phyloP scores from a whole-genome alignment of 2,113 vertebrate genomes.

The Lepidothrix coronata region DNA sequence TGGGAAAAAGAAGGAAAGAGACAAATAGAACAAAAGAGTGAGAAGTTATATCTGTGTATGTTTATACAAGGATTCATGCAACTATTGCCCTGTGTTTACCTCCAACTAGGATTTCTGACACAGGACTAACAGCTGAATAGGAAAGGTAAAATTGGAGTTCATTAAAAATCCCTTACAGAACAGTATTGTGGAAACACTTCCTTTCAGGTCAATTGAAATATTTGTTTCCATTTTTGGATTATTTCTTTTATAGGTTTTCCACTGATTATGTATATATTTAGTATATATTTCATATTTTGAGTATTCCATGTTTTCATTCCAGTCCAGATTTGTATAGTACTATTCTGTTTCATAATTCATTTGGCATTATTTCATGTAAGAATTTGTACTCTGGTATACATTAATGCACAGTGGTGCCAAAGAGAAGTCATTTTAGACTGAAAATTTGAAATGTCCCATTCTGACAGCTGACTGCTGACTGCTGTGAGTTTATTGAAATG shows the following conservation, averaged over 20 bases:
- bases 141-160: not conserved
- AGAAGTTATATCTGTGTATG: not conserved
- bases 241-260: not conserved
- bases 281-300: not conserved
- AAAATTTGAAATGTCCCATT: constrained; percentile 4
- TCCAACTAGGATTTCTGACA: not conserved
- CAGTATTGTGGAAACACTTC: not conserved
- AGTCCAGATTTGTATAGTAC: not conserved
- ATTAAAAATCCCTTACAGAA: not conserved
- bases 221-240: not conserved
- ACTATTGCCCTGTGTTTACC: not conserved
- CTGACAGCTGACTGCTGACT: constrained; percentile 31
- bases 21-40: not conserved
- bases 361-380: not conserved
- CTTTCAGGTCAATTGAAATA: not conserved
- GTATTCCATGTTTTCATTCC: not conserved
- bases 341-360: not conserved
- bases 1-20: not conserved
- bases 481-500: constrained; percentile 6
- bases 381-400: not conserved
- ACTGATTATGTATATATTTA: not conserved
- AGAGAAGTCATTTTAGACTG: constrained; percentile 9
- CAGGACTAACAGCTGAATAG: not conserved
- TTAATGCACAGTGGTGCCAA: not conserved
- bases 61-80: not conserved